Conservation (phyloP, 2,888 invertebrate genomes). For the Rhingia rostrata region DNA sequence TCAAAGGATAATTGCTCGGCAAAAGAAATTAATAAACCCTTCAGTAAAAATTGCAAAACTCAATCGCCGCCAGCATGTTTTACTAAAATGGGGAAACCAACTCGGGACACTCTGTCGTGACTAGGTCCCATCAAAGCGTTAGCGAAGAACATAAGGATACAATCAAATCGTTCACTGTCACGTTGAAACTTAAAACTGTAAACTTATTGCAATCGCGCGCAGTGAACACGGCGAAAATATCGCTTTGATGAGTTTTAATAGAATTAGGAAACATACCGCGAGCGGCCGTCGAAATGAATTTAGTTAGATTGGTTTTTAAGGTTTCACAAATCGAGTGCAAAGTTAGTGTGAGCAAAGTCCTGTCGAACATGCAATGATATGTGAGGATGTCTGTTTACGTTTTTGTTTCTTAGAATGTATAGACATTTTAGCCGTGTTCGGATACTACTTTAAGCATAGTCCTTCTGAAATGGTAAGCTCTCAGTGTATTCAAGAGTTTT, state of each 20-base stretch:
- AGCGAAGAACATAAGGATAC: slow-evolving; percentile 47
- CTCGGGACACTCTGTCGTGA: slow-evolving; percentile 52
- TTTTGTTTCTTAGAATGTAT: slow-evolving; percentile 32
- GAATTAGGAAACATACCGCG: slow-evolving; percentile 41
- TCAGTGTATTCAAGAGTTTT: not conserved
- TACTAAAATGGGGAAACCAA: slow-evolving; percentile 8
- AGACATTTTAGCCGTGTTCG: slow-evolving; percentile 15
- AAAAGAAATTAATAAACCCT: slow-evolving; percentile 61
- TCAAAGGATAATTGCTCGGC: slow-evolving; percentile 53
- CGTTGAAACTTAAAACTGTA: slow-evolving; percentile 69
- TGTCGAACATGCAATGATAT: slow-evolving; percentile 30
- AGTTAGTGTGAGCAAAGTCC: slow-evolving; percentile 22
- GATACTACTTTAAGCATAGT: slow-evolving; percentile 41
- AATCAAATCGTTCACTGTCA: slow-evolving; percentile 67
- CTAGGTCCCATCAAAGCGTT: slow-evolving; percentile 53
- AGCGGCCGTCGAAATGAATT: slow-evolving; percentile 54
- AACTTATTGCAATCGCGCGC: slow-evolving; percentile 60
- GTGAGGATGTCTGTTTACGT: not conserved
- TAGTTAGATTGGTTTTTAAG: slow-evolving; percentile 67
- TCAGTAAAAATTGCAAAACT: slow-evolving; percentile 8
- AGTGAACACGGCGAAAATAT: slow-evolving; percentile 44
- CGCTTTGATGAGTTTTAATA: slow-evolving; percentile 62
- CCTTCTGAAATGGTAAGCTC: slow-evolving; percentile 63
- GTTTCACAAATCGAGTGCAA: slow-evolving; percentile 21
- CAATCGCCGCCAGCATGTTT: slow-evolving; percentile 2